Base-by-base conservation (phyloP, 1,140 invertebrate genomes). In the Panonychus citri region DNA sequence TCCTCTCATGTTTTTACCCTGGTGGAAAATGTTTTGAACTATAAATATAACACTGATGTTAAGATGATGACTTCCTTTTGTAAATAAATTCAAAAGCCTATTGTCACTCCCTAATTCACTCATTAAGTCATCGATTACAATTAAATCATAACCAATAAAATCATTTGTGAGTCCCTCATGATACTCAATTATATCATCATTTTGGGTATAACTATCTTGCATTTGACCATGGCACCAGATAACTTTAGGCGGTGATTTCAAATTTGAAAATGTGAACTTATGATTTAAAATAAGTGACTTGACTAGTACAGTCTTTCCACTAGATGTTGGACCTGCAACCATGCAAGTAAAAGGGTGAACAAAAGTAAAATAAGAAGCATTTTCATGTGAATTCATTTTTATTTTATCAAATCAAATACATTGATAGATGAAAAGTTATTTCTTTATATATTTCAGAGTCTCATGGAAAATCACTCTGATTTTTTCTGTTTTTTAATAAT, bases 101-200 rank as follows among this genome's bases (percentile, higher is more conserved):
- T 59, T 61, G 61, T 68, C 64, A 27, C 62, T 63, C 59, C 19
- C 49, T 13, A 53, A 43, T 28, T 71, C 65, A 28, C 63, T 61
- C 66, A 70, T 70, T 7, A 70, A 55, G 62, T 71, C 68, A 63
- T 69, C 67, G 39, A 71, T 68, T 26, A 66, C 60, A 12, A 65
- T 52, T 21, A 66, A 17, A 27, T 50, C 49, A 34, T 34, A 34
- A 7, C 30, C 30, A 7, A 12, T 53, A 7, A 12, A 12, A 34
- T 34, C 25, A n/a, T 57, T 51, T 28, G 1, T 34, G 5, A 34
- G 12, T 34, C 30, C 30, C 12, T 34, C 30, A 34, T 34, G 30
- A 34, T 34, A 34, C 30, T 34, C 5, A 34, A 34, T 34, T 12
- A 34, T 34, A n/a, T 1, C 5, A 34, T 34, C 5, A 12, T 48